Evolutionary conservation across 2,888 invertebrate genomes (phyloP).

Genomic region (Melitaea athalia): DNA sequence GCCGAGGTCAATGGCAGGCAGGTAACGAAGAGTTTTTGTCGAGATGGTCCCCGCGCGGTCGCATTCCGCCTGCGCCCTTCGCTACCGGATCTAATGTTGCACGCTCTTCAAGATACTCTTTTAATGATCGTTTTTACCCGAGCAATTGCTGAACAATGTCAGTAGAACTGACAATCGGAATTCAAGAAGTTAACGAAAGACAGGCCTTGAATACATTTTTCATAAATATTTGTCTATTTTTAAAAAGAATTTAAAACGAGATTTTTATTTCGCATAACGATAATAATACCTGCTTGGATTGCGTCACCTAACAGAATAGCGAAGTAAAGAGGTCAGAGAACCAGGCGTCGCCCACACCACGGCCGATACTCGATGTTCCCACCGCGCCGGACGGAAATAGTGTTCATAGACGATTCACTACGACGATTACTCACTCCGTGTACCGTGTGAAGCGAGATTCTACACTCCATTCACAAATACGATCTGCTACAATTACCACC

Average conservation of each 20-base stretch:
- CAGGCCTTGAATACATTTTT: not conserved
- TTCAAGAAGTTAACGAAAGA: no score
- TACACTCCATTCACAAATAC: constrained; percentile 45
- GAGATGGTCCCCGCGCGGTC: constrained; percentile 48
- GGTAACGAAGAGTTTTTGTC: constrained; percentile 73
- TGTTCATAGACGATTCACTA: constrained; percentile 58
- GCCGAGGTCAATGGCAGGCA: constrained; percentile 76
- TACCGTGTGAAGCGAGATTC: constrained; percentile 45
- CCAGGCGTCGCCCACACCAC: constrained; percentile 58
- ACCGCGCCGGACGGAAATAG: constrained; percentile 48
- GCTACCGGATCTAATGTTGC: constrained; percentile 68
- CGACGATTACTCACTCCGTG: constrained; percentile 53
- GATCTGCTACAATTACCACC: constrained; percentile 29
- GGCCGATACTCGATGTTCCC: constrained; percentile 44
- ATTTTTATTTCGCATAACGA: not conserved
- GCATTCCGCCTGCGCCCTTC: constrained; percentile 49
- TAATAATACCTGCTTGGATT: constrained; percentile 22
- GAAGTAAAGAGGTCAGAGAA: constrained; percentile 65
- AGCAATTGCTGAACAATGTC: constrained; percentile 5
- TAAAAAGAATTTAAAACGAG: not conserved
- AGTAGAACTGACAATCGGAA: not conserved
- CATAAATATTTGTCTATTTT: not conserved
- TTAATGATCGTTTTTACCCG: constrained; percentile 15
- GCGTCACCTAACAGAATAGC: constrained; percentile 45
- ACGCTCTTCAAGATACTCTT: constrained; percentile 27